A percentile compares a stretch with the other conserved stretches of the same genome.
Evolutionary conservation across 2,888 invertebrate species (phyloP).

Genomic region (Athrips mouffetella): DNA sequence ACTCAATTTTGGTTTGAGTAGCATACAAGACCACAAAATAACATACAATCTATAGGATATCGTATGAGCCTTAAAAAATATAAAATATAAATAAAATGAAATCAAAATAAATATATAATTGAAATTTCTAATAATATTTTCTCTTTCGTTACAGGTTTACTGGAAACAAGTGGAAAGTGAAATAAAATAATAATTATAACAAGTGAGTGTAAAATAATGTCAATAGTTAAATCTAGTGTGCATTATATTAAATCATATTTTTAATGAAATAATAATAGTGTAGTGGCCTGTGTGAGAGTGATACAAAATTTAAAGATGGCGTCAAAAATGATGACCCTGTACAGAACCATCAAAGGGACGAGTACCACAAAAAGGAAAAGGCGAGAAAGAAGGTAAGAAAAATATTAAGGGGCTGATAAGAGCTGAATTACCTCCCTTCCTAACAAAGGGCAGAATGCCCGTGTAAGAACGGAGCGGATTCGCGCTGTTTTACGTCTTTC

Average conservation of each 20-base stretch:
- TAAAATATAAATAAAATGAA: no score
- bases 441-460: no score
- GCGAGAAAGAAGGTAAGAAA: conserved; percentile 68
- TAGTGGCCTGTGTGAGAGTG: conserved; percentile 31
- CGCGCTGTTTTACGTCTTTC: no score
- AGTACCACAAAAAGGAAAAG: conserved; percentile 72
- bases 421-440: no score
- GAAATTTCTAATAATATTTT: not conserved
- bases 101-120: no score
- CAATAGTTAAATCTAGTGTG: conserved; percentile 5
- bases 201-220: conserved; percentile 2
- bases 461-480: no score
- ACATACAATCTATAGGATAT: no score
- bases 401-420: no score
- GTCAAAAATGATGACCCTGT: conserved; percentile 76
- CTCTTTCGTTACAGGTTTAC: not conserved
- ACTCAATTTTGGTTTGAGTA: no score
- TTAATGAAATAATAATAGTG: conserved; percentile 17
- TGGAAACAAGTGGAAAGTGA: not conserved
- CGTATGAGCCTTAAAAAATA: no score
- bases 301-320: conserved; percentile 10
- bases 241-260: not conserved
- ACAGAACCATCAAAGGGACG: conserved; percentile 76
- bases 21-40: no score
- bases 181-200: not conserved